Conservation (phyloP, 2,888 invertebrate genomes). For the Allolobophora icterica region DNA sequence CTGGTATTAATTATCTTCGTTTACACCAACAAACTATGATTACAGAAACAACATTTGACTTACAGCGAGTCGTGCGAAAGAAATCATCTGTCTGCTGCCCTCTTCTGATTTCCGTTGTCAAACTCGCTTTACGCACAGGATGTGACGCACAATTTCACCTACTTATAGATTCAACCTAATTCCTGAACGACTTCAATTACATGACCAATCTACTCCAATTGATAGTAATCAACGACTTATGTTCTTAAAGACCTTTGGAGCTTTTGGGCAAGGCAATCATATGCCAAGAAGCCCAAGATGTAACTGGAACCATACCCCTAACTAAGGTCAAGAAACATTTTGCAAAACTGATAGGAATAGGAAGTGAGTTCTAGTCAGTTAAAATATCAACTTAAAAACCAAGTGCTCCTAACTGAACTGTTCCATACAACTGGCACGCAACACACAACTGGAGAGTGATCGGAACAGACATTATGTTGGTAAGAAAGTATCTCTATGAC, state of each 20-base stretch:
- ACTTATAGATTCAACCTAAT: neutral
- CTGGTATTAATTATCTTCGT: neutral
- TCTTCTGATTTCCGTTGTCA: neutral
- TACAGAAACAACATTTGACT: neutral
- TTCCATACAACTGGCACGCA: neutral
- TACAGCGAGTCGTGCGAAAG: slow-evolving; percentile 6
- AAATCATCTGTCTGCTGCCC: neutral
- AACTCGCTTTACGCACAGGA: neutral
- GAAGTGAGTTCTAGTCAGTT: neutral
- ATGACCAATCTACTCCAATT: neutral
- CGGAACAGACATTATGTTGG: neutral
- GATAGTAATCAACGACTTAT: neutral
- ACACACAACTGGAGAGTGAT: neutral
- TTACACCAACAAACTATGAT: neutral
- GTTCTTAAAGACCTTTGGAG: neutral
- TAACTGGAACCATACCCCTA: neutral
- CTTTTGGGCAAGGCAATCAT: neutral
- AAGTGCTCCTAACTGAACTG: too few species aligned
- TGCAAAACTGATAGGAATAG: neutral
- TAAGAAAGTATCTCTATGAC: neutral
- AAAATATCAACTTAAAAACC: neutral
- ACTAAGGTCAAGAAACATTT: neutral
- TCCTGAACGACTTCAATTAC: neutral
- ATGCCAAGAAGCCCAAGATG: neutral
- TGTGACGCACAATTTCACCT: neutral